Percentiles rank a stretch among this genome's conserved stretches.
phyloP scores from a whole-genome alignment of 2,113 vertebrate genomes.

The Malaclemys terrapin region DNA sequence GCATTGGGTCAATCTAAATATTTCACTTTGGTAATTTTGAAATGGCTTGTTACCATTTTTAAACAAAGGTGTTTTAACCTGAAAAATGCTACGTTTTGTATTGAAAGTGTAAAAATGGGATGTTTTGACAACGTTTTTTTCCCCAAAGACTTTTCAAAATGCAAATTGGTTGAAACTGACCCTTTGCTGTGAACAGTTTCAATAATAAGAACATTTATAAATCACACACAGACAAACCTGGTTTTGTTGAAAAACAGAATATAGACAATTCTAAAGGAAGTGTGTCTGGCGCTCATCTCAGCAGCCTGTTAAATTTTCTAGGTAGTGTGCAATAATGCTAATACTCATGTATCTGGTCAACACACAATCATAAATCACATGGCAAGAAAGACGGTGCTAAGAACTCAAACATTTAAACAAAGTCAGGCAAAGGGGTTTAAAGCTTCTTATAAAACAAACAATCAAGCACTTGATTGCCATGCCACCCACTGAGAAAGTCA shows the following conservation, averaged over 20 bases:
- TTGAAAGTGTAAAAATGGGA: not conserved
- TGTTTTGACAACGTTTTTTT: not conserved
- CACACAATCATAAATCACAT: not conserved
- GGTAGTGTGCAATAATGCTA: not conserved
- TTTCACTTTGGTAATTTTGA: not conserved
- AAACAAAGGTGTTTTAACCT: not conserved
- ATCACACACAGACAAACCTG: not conserved
- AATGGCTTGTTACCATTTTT: not conserved
- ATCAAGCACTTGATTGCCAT: not conserved
- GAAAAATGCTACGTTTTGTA: not conserved
- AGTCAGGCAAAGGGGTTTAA: constrained; percentile 40
- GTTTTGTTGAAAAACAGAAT: not conserved
- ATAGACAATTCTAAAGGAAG: not conserved
- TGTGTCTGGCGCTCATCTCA: not conserved
- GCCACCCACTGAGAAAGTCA: constrained; percentile 21
- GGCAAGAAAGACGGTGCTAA: not conserved
- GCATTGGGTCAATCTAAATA: not conserved
- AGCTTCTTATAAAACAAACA: not conserved
- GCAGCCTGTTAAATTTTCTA: not conserved
- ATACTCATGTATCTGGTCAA: constrained; percentile 4
- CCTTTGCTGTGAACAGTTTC: not conserved
- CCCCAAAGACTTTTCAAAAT: not conserved
- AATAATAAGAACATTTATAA: not conserved
- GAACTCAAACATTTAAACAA: constrained; percentile 29
- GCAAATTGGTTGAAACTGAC: not conserved